Evolutionary conservation across 2,888 invertebrate genomes (phyloP).

Genomic region (Agrochola macilenta): DNA sequence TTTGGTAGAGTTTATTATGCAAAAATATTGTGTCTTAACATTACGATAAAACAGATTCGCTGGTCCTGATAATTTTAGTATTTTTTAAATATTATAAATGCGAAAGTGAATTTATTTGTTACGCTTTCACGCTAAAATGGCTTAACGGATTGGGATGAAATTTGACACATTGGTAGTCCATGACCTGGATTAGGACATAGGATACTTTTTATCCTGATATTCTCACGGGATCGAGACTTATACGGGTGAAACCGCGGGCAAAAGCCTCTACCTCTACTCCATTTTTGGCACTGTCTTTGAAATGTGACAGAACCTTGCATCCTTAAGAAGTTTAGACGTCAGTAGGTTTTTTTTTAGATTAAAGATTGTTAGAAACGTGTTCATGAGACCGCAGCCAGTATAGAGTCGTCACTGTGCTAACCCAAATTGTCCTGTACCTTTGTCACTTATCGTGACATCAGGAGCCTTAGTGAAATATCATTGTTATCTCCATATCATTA

Average conservation of each 20-base stretch:
- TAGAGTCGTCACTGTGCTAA: background rate
- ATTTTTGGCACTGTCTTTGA: background rate
- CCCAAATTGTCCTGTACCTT: background rate
- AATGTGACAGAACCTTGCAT: background rate
- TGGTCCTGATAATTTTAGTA: background rate
- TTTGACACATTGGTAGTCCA: too few relatives aligned
- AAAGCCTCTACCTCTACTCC: rapidly evolving
- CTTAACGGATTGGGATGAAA: too few relatives aligned
- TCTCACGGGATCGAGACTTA: too few relatives aligned
- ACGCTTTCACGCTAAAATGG: too few relatives aligned
- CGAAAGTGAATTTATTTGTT: too few relatives aligned
- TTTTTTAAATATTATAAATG: too few relatives aligned
- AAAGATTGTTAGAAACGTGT: background rate
- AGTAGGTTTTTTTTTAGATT: too few relatives aligned
- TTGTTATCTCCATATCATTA: constrained; percentile 31
- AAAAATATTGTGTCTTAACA: background rate
- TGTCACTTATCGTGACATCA: constrained; percentile 4
- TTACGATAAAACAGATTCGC: background rate
- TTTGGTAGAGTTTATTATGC: background rate
- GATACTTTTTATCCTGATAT: too few relatives aligned
- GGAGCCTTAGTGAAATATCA: constrained; percentile 30
- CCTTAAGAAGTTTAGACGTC: background rate
- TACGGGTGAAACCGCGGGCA: too few relatives aligned
- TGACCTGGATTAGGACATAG: too few relatives aligned
- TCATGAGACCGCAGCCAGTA: background rate